Base-by-base conservation (phyloP, 2,888 invertebrate genomes). In the Ceriagrion tenellum region DNA sequence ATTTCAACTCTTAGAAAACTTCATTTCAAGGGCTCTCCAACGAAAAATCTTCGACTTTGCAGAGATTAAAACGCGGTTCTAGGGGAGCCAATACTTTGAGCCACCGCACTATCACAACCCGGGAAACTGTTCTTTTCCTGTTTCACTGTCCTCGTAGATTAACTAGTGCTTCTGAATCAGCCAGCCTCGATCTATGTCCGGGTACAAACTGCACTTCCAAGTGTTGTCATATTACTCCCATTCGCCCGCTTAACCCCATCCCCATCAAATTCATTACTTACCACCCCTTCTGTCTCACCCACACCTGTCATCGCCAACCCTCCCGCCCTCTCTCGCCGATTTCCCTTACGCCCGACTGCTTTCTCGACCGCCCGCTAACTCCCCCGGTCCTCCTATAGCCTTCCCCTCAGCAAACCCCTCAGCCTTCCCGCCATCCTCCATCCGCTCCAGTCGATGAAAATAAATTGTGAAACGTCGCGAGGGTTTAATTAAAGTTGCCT, bases 401-500 rank as follows among this genome's bases (percentile, higher is more conserved):
- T 47, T 8, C 47, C 47, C 47, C 47, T 47, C 8, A 47, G 13
- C 59, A 59, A 59, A 3, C 59, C 59, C 59, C 59, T 59, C 2
- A 59, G 18, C 12, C 59, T 20, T 2, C 59, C 59, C 59, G 16
- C 10, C 3, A 16, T 59, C 59, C 59, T 20, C 59, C 59, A 30
- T 81, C 81, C 35, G 35, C 35, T 81, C 30, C 81, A 69, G 93
- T 69, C 93, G 93, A 93, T 93, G 93, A 93, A 93, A 93, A 93
- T 93, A 93, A 93, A 93, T 93, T 74, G 93, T 69, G 69, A 69
- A 59, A 18, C 35, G 47, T 63, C 69, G 69, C n/a, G 47, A 63
- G n/a, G 93, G 93, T 69, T 93, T 93, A 93, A 93, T 93, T 93
- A 93, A 93, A 69, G 93, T 47, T 69, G 93, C 63, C 93, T 69